Evolutionary conservation across 2,888 invertebrate genomes (phyloP).

Genomic region (Idaea dimidiata): DNA sequence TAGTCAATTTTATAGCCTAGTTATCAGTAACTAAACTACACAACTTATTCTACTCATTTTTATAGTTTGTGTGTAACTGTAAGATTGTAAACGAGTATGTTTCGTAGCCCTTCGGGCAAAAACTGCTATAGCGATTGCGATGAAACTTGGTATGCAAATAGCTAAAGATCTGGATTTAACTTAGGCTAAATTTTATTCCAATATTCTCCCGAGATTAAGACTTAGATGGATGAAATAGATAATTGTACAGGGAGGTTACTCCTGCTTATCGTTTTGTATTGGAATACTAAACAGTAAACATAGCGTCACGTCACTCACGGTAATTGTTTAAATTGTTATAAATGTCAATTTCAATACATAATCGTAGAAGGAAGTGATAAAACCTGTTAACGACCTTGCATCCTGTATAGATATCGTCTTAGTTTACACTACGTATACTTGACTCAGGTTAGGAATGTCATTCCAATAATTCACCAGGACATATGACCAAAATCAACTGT

Average conservation of each 20-base stretch:
- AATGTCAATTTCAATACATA: conserved; percentile 43
- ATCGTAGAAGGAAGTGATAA: conserved; percentile 51
- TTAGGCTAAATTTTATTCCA: no score
- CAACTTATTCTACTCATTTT: no score
- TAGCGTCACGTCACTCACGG: conserved; percentile 22
- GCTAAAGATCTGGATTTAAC: no score
- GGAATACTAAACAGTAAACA: conserved; percentile 17
- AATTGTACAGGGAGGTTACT: neutral
- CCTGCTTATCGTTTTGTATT: neutral
- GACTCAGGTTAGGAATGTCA: conserved; percentile 44
- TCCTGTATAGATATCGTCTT: conserved; percentile 59
- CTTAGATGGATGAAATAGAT: no score
- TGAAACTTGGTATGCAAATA: no score
- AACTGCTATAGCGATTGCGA: no score
- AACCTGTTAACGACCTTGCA: conserved; percentile 50
- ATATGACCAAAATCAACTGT: neutral
- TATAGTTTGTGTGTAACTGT: no score
- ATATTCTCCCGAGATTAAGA: no score
- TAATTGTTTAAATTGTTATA: conserved; percentile 27
- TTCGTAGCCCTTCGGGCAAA: no score
- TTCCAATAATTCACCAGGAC: conserved; percentile 14
- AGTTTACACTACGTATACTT: conserved; percentile 53
- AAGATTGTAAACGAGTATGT: no score
- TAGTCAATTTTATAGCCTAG: no score
- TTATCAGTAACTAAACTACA: no score